These are phyloP conservation scores for Dryocosmus kuriphilus DNA, from an alignment of 2,888 invertebrate species.

Conservation along the genomic window DNA sequence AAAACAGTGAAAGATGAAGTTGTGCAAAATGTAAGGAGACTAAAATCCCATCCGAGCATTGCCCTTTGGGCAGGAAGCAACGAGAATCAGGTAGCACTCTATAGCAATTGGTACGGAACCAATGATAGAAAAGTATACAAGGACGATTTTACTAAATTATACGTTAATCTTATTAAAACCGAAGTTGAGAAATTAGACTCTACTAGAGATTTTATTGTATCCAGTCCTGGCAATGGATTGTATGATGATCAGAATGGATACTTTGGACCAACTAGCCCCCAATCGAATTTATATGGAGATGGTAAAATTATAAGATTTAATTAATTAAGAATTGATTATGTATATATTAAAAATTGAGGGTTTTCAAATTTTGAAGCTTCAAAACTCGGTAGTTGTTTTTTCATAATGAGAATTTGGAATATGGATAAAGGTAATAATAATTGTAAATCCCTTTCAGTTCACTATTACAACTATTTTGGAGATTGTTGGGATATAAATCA, in stretches of 20 bases:
- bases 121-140: constrained; percentile 81
- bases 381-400: background rate
- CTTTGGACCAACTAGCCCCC: constrained; percentile 88
- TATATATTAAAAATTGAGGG: background rate
- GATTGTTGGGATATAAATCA: constrained; percentile 90
- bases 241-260: constrained; percentile 87
- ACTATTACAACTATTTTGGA: constrained; percentile 91
- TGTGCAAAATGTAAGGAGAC: constrained; percentile 87
- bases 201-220: constrained; percentile 86
- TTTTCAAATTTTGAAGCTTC: background rate
- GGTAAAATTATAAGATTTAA: constrained; percentile 77
- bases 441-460: constrained; percentile 80
- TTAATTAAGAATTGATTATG: no score
- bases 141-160: constrained; percentile 89
- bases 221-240: constrained; percentile 94
- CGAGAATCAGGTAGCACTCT: constrained; percentile 95
- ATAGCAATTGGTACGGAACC: constrained; percentile 87
- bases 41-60: constrained; percentile 92
- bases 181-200: constrained; percentile 83
- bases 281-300: constrained; percentile 90
- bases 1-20: constrained; percentile 87
- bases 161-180: constrained; percentile 86
- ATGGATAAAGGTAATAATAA: background rate
- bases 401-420: background rate
- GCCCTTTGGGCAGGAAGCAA: constrained; percentile 97